Evolutionary conservation across 2,113 vertebrate genomes (phyloP).

Genomic region (Potamarius usumacintae): DNA sequence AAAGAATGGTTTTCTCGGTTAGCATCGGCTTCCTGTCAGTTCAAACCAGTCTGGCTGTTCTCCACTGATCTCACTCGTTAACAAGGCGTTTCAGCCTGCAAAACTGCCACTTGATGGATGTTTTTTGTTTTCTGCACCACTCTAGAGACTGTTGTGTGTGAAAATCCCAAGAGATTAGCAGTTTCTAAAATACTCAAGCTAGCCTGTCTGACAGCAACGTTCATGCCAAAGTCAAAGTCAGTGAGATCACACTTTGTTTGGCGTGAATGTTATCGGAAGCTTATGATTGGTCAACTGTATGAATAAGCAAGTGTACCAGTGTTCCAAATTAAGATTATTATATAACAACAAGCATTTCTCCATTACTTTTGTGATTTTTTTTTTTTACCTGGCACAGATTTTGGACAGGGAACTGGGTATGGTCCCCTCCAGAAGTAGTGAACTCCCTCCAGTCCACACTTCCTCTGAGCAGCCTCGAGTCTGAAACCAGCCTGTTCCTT

Average conservation of each 20-base stretch:
- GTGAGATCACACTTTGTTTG: neutral
- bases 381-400: constrained; percentile 72
- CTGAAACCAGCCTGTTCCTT: constrained; percentile 68
- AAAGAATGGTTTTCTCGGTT: too few relatives aligned
- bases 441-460: constrained; percentile 86
- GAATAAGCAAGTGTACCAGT: neutral
- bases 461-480: constrained; percentile 78
- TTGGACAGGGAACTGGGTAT: constrained; percentile 64
- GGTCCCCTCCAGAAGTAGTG: constrained; percentile 80
- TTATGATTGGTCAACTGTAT: neutral
- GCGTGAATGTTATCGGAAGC: neutral
- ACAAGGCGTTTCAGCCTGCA: too few relatives aligned
- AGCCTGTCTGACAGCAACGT: too few relatives aligned
- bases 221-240: neutral
- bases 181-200: neutral
- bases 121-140: neutral
- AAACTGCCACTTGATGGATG: neutral
- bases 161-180: neutral
- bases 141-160: neutral
- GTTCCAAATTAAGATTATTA: neutral
- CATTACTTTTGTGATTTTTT: neutral
- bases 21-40: too few relatives aligned
- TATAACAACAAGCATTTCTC: neutral
- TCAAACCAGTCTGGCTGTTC: neutral
- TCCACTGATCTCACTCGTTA: neutral